These are phyloP conservation scores for Goniozus legneri DNA, from an alignment of 1,140 invertebrate genomes.

Conservation along the genomic window DNA sequence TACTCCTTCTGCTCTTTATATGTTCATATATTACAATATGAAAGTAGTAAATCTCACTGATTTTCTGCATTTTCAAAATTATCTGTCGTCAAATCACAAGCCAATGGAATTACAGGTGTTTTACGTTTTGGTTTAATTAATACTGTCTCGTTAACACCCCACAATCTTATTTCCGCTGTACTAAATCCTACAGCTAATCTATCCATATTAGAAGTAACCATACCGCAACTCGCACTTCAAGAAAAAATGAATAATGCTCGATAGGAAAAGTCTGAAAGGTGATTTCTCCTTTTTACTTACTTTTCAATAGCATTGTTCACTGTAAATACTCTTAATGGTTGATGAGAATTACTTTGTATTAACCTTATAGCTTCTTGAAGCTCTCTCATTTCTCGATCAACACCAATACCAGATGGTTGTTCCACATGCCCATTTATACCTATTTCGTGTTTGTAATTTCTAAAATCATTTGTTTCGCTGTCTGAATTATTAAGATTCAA, in stretches of 20 bases:
- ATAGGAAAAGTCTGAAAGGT: neutral
- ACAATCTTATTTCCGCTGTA: slow-evolving; percentile 61
- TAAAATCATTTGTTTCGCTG: slow-evolving; percentile 35
- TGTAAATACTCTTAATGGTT: slow-evolving; percentile 60
- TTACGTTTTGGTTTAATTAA: slow-evolving; percentile 42
- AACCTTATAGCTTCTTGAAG: slow-evolving; percentile 61
- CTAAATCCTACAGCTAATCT: slow-evolving; percentile 60
- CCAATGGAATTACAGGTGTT: slow-evolving; percentile 31
- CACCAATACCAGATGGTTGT: slow-evolving; percentile 52
- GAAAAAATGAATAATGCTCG: neutral
- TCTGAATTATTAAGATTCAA: slow-evolving; percentile 33
- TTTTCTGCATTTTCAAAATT: slow-evolving; percentile 25
- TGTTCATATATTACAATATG: neutral
- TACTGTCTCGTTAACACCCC: slow-evolving; percentile 62
- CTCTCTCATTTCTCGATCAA: slow-evolving; percentile 60
- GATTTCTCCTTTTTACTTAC: slow-evolving; percentile 41
- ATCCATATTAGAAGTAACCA: slow-evolving; percentile 58
- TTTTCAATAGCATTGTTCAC: slow-evolving; percentile 60
- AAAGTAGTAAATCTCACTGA: neutral
- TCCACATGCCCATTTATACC: slow-evolving; percentile 59
- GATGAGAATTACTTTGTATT: slow-evolving; percentile 55
- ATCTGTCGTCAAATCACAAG: slow-evolving; percentile 31
- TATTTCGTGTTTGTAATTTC: slow-evolving; percentile 26
- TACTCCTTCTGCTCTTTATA: neutral
- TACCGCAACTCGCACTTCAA: slow-evolving; percentile 58